Evolutionary conservation across 1,140 invertebrate species (phyloP), one percentile per base, ranked within the genome.

Genomic region (Agrypnia vestita): DNA sequence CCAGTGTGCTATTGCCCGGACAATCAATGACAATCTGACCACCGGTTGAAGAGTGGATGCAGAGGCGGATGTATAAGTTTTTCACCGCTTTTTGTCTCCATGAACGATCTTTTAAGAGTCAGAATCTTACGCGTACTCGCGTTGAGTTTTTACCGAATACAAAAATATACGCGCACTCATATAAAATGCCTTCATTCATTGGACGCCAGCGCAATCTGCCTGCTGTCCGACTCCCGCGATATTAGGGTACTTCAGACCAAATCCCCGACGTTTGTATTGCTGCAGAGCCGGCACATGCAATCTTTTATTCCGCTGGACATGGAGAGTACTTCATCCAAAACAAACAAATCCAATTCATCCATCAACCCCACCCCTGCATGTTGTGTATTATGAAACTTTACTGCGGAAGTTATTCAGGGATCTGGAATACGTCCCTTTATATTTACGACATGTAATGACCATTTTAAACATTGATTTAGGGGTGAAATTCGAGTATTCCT

Each of bases 271-370:
- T 35, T 35, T 35, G 25, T 35, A 35, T 35, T 35, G 25, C 25
- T 35, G 25, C 6, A 35, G 25, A 35, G 25, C 25, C 6, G 6
- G 25, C 25, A 35, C 25, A 6, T 35, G 6, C 25, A 35, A 35
- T 35, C 25, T 35, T 71, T 47, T 49, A 71, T 51, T 49, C 43
- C 8, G 47, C 67, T 71, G 47, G 61, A 71, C 51, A 35, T 46
- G 25, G 67, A 79, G 77, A 15, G 46, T 46, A 55, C 64, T 71
- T 79, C 17, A 55, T 55, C 49, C 25, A 78, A 44, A 78, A 62
- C 80, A 81, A 78, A 81, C 76, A 78, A 81, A 81, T 81, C 80
- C 76, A 43, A 53, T 78, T 78, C 72, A 81, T 81, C 75, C 80
- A 81, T 78, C 76, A 81, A 78, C 64, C 15, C 19, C 61, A 25